A percentile compares a stretch with the other conserved stretches of the same genome.
Conservation (phyloP, 2,888 invertebrate genomes). For the Drosophila mercatorum region DNA sequence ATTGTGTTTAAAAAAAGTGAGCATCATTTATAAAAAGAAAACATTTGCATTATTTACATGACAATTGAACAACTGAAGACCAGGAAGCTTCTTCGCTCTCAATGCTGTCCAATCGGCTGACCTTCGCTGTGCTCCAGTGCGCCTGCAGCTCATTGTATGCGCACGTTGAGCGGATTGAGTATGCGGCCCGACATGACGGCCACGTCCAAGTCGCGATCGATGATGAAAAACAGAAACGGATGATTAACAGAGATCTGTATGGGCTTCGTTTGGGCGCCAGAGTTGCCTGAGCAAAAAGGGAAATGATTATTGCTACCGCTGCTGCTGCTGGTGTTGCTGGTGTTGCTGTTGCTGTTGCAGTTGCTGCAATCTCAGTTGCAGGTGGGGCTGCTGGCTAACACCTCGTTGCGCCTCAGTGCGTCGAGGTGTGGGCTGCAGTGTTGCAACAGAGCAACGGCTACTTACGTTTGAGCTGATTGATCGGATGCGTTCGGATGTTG, state of each 20-base stretch:
- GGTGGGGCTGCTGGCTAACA: slow-evolving; percentile 58
- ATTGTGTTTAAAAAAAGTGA: slow-evolving; percentile 42
- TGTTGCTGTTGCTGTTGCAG: background rate
- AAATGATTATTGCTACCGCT: slow-evolving; percentile 62
- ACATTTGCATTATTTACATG: slow-evolving; percentile 56
- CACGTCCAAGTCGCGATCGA: slow-evolving; percentile 92
- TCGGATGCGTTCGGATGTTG: slow-evolving; percentile 90
- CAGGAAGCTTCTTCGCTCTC: slow-evolving; percentile 69
- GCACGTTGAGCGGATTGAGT: slow-evolving; percentile 92
- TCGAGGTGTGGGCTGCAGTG: slow-evolving; percentile 69
- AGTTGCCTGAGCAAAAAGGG: slow-evolving; percentile 77
- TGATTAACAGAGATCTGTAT: slow-evolving; percentile 91
- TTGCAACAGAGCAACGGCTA: slow-evolving; percentile 37
- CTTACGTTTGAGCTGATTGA: slow-evolving; percentile 85
- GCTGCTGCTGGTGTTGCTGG: slow-evolving; percentile 3
- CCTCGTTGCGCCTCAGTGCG: slow-evolving; percentile 67
- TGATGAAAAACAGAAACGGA: slow-evolving; percentile 93
- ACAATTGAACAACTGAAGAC: slow-evolving; percentile 24
- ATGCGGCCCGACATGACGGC: slow-evolving; percentile 93
- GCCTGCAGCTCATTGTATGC: slow-evolving; percentile 87
- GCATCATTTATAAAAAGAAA: slow-evolving; percentile 47
- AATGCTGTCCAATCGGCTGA: slow-evolving; percentile 42
- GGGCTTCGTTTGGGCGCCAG: slow-evolving; percentile 85
- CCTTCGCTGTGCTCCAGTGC: slow-evolving; percentile 63
- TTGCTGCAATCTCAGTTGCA: slow-evolving; percentile 36